Percentiles rank a stretch among this genome's conserved stretches.
Conservation (phyloP, 2,888 invertebrate genomes). For the Ochropleura plecta region DNA sequence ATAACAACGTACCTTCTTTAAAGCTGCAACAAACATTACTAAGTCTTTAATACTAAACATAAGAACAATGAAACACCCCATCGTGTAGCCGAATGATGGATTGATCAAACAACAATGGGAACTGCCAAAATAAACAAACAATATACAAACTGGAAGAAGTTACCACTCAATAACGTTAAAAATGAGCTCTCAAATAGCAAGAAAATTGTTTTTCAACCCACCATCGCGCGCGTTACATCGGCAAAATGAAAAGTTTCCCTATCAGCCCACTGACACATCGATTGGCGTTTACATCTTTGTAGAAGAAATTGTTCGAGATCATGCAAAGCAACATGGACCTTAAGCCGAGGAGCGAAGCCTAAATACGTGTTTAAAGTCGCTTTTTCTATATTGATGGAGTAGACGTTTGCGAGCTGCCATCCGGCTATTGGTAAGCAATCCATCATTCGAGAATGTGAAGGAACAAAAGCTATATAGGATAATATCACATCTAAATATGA, state of each 20-base stretch:
- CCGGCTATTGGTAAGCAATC: slow-evolving; percentile 84
- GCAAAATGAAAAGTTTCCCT: slow-evolving; percentile 89
- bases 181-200: slow-evolving; percentile 85
- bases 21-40: slow-evolving; percentile 30
- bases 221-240: slow-evolving; percentile 80
- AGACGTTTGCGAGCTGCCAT: slow-evolving; percentile 82
- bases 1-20: slow-evolving; percentile 34
- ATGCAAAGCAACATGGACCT: slow-evolving; percentile 82
- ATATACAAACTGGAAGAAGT: slow-evolving; percentile 76
- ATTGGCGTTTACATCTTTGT: slow-evolving; percentile 89
- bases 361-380: slow-evolving; percentile 69
- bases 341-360: slow-evolving; percentile 71
- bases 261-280: slow-evolving; percentile 88
- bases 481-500: slow-evolving; percentile 74
- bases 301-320: slow-evolving; percentile 82
- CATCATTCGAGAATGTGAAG: slow-evolving; percentile 83
- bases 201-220: slow-evolving; percentile 86
- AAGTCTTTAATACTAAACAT: slow-evolving; percentile 29
- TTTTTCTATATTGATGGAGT: slow-evolving; percentile 78
- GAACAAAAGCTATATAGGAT: slow-evolving; percentile 79
- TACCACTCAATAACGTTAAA: slow-evolving; percentile 87
- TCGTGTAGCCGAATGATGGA: slow-evolving; percentile 67
- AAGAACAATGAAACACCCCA: slow-evolving; percentile 24
- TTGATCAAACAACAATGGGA: slow-evolving; percentile 77
- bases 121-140: slow-evolving; percentile 72